phyloP scores from a whole-genome alignment of 2,113 vertebrate genomes.

The Pteruthius melanotis region DNA sequence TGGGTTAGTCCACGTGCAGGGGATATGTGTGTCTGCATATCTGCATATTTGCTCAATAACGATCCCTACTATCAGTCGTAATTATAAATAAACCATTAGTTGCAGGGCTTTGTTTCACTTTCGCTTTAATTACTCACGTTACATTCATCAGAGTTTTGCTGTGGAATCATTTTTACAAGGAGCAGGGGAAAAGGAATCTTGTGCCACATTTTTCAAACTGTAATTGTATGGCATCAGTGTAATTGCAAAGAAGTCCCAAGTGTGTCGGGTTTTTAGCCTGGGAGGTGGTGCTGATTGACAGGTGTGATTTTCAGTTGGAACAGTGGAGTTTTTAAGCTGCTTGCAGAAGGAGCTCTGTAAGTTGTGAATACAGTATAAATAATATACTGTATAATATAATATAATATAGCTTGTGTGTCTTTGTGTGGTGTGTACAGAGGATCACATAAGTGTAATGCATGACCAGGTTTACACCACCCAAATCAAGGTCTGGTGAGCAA shows the following conservation, averaged over 20 bases:
- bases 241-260: neutral
- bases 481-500: neutral
- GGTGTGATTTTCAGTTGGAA: neutral
- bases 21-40: neutral
- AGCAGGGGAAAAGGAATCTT: neutral
- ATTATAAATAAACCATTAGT: neutral
- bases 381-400: too few species aligned
- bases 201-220: neutral
- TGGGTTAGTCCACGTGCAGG: neutral
- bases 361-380: neutral
- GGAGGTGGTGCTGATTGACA: neutral
- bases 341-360: neutral
- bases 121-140: neutral
- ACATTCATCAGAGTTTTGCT: neutral
- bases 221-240: neutral
- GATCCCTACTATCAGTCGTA: neutral
- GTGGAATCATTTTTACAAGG: neutral
- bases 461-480: neutral
- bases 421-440: neutral
- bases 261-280: neutral
- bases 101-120: neutral
- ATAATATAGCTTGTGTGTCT: rapidly evolving
- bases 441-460: rapidly evolving
- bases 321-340: neutral
- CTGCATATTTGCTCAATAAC: neutral